A percentile compares a stretch with the other conserved stretches of the same genome.
phyloP scores from a whole-genome alignment of 2,888 invertebrate species.

The Pedicia rivosa region DNA sequence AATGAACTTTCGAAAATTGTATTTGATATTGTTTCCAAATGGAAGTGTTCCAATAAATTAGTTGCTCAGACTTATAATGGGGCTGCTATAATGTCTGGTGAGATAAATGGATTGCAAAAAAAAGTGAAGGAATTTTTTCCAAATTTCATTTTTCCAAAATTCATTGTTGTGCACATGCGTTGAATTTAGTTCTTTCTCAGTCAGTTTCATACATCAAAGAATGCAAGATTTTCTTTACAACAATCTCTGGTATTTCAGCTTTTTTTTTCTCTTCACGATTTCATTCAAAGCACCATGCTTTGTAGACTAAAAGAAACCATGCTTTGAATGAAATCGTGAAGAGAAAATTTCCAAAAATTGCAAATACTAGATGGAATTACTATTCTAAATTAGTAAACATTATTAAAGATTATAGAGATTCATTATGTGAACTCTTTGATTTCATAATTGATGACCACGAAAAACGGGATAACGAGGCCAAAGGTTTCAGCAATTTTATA shows the following conservation, averaged over 20 bases:
- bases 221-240: background rate
- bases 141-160: conserved; percentile 13
- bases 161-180: conserved; percentile 15
- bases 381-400: conserved; percentile 9
- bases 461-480: too few relatives aligned
- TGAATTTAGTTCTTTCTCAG: conserved; percentile 12
- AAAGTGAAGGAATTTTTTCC: conserved; percentile 13
- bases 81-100: conserved; percentile 11
- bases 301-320: conserved; percentile 10
- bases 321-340: conserved; percentile 8
- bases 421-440: background rate
- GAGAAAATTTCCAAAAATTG: conserved; percentile 10
- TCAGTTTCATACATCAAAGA: background rate
- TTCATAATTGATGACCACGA: too few relatives aligned
- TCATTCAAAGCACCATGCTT: too few relatives aligned
- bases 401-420: conserved; percentile 6
- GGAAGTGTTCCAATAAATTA: conserved; percentile 7
- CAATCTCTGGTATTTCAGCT: conserved; percentile 9
- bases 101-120: conserved; percentile 15
- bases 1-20: conserved; percentile 7
- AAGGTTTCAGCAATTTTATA: too few relatives aligned
- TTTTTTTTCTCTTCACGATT: conserved; percentile 13
- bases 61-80: conserved; percentile 16
- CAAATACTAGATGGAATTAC: conserved; percentile 12
- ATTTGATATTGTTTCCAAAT: conserved; percentile 8